phyloP scores from a whole-genome alignment of 30 jellyfish, hydroid and myxozoan species.

The Hydra vulgaris region DNA sequence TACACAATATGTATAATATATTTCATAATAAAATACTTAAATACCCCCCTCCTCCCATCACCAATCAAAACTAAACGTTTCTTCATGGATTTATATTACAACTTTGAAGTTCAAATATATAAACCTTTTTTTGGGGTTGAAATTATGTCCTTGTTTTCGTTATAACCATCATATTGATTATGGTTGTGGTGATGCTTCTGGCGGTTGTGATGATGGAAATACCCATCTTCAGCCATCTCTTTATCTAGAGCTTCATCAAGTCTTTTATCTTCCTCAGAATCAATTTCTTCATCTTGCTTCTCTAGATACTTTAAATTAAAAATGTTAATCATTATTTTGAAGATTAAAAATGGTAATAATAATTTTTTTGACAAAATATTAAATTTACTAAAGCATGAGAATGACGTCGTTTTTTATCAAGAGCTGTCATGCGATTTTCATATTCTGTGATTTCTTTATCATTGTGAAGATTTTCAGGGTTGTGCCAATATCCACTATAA shows the following conservation, averaged over 20 bases:
- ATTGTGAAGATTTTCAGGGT: constrained; percentile 7
- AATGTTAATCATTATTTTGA: no score
- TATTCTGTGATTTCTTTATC: not conserved
- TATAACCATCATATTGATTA: not conserved
- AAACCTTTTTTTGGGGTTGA: not conserved
- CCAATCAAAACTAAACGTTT: no score
- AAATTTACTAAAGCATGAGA: not conserved
- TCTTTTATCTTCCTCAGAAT: not conserved
- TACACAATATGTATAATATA: no score
- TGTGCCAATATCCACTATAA: constrained; percentile 9
- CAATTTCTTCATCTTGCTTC: not conserved
- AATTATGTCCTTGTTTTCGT: not conserved
- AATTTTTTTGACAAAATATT: not conserved
- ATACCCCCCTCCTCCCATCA: no score
- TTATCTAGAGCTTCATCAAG: not conserved
- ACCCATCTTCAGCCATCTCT: not conserved
- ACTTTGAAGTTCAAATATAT: not conserved
- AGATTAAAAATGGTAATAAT: no score
- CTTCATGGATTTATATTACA: no score
- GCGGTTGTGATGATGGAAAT: not conserved
- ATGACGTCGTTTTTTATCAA: not conserved
- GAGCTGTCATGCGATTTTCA: not conserved
- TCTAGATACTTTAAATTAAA: not conserved
- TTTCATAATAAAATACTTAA: no score
- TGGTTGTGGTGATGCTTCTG: not conserved